These are phyloP conservation scores for Nomada ferruginata DNA, from an alignment of 2,888 invertebrate genomes.

Conservation along the genomic window DNA sequence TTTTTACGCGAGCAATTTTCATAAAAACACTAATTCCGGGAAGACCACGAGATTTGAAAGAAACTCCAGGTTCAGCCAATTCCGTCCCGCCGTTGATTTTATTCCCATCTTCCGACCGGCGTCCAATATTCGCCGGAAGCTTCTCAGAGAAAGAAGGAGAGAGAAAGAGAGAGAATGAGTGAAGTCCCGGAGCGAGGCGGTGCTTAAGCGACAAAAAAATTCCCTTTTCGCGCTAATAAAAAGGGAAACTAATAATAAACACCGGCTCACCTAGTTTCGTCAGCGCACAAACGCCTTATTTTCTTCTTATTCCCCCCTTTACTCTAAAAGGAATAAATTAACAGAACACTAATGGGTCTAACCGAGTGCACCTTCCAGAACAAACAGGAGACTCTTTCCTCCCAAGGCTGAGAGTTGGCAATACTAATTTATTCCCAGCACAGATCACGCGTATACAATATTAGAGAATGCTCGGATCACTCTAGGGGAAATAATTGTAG, in stretches of 20 bases:
- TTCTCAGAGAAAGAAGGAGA: background rate
- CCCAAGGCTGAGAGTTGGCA: too few relatives aligned
- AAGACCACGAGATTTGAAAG: constrained; percentile 14
- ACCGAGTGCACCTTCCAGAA: too few relatives aligned
- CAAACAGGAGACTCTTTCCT: too few relatives aligned
- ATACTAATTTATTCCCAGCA: too few relatives aligned
- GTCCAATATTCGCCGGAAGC: constrained; percentile 8
- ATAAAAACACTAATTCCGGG: constrained; percentile 21
- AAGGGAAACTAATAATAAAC: constrained; percentile 19
- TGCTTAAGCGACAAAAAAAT: constrained; percentile 14
- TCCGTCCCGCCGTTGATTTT: constrained; percentile 23
- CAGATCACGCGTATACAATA: too few relatives aligned
- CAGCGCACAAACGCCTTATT: too few relatives aligned
- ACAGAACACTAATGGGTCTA: too few relatives aligned
- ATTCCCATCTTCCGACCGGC: background rate
- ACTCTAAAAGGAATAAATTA: too few relatives aligned
- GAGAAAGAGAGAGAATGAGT: too few relatives aligned
- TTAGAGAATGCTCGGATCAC: too few relatives aligned
- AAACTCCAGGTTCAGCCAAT: constrained; percentile 27
- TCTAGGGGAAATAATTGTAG: too few relatives aligned
- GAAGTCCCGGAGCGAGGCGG: background rate
- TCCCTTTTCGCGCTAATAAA: constrained; percentile 8
- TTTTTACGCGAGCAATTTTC: constrained; percentile 43
- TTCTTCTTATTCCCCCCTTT: too few relatives aligned
- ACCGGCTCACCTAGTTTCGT: background rate